Evolutionary conservation across 1,140 invertebrate species (phyloP).

Genomic region (Micrasema longulum): DNA sequence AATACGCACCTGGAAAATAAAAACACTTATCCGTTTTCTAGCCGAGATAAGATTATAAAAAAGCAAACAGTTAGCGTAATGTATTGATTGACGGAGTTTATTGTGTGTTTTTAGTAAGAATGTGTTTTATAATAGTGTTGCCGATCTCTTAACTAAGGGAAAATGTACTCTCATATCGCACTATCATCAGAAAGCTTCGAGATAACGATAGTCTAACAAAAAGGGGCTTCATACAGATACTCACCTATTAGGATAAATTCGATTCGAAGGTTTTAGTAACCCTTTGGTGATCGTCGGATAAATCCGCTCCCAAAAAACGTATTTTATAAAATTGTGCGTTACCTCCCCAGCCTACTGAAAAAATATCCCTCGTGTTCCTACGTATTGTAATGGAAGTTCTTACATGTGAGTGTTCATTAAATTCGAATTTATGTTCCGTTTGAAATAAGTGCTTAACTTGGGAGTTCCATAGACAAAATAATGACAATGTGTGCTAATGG

Average conservation of each 20-base stretch:
- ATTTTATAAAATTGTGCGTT: no score
- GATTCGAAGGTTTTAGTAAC: slow-evolving; percentile 33
- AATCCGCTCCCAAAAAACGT: no score
- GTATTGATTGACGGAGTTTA: no score
- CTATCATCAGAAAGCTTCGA: slow-evolving; percentile 48
- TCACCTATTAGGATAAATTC: slow-evolving; percentile 54
- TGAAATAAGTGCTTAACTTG: no score
- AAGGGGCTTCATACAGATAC: slow-evolving; percentile 32
- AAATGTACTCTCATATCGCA: slow-evolving; percentile 36
- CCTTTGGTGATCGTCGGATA: slow-evolving; percentile 20
- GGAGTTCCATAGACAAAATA: slow-evolving; percentile 46
- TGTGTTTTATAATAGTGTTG: slow-evolving; percentile 1
- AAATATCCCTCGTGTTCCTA: no score
- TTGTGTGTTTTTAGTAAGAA: slow-evolving; percentile 46
- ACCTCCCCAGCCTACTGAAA: no score
- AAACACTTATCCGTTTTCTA: no score
- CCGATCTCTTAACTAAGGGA: slow-evolving; percentile 39
- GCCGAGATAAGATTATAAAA: slow-evolving; percentile 25
- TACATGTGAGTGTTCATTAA: no score
- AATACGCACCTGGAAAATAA: no score
- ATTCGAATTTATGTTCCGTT: no score
- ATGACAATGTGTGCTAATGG: slow-evolving; percentile 68
- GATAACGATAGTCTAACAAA: slow-evolving; percentile 49
- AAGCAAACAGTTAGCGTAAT: slow-evolving; percentile 29
- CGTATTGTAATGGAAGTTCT: no score